These are phyloP conservation scores for Escarpia spicata DNA, from an alignment of 2,888 invertebrate species.

Conservation along the genomic window DNA sequence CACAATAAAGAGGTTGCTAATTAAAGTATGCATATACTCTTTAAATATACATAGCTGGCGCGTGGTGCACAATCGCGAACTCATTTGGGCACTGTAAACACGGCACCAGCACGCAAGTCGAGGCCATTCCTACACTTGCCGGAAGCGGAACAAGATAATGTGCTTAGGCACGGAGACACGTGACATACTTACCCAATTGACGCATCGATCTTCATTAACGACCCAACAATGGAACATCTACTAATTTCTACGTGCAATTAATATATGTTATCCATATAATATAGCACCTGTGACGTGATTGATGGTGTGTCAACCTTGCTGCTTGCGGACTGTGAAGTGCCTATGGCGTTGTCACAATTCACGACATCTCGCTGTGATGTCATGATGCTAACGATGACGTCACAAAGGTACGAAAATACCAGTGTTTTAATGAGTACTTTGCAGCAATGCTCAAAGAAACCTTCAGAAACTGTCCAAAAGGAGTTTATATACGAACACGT, in stretches of 20 bases:
- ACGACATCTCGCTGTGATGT: too few species aligned
- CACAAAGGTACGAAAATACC: too few species aligned
- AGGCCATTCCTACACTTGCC: neutral
- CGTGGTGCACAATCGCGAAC: neutral
- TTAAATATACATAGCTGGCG: slow-evolving; percentile 3
- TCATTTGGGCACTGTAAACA: neutral
- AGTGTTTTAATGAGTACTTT: too few species aligned
- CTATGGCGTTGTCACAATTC: too few species aligned
- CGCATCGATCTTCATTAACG: neutral
- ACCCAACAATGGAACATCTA: neutral
- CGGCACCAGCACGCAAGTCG: neutral
- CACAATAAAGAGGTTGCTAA: neutral
- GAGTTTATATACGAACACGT: too few species aligned
- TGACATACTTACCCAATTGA: neutral
- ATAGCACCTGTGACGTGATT: neutral
- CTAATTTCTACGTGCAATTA: neutral
- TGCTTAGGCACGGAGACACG: neutral
- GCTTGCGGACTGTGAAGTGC: too few species aligned
- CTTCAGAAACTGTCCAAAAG: too few species aligned
- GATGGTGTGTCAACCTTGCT: neutral
- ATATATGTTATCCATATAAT: neutral
- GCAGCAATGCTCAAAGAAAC: too few species aligned
- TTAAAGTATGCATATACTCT: neutral
- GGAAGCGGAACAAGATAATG: slow-evolving; percentile 4
- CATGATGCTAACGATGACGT: too few species aligned